Evolutionary conservation across 1,140 invertebrate genomes (phyloP).

Genomic region (Wasmannia auropunctata): DNA sequence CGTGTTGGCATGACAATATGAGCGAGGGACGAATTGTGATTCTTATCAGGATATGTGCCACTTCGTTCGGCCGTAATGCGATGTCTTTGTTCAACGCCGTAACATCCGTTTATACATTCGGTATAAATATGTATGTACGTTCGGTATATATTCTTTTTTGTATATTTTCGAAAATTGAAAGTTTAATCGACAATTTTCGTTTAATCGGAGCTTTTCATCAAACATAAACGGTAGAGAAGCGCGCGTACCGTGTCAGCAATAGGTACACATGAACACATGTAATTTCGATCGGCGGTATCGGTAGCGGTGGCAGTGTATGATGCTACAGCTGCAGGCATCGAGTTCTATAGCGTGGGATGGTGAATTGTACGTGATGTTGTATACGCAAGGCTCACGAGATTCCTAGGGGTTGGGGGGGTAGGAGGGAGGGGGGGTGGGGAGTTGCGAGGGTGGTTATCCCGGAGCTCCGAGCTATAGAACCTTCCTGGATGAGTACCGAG

Average conservation of each 20-base stretch:
- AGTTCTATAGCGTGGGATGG: slow-evolving; percentile 60
- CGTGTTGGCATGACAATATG: slow-evolving; percentile 61
- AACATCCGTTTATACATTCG: background rate
- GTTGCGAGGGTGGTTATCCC: slow-evolving; percentile 75
- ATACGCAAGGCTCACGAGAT: slow-evolving; percentile 78
- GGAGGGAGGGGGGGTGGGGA: background rate
- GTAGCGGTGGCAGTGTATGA: slow-evolving; percentile 73
- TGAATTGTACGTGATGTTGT: slow-evolving; percentile 78
- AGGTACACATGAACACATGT: slow-evolving; percentile 81
- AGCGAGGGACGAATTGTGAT: slow-evolving; percentile 41
- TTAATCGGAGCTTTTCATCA: slow-evolving; percentile 36
- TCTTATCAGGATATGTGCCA: slow-evolving; percentile 41
- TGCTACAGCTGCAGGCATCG: slow-evolving; percentile 68
- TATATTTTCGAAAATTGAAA: slow-evolving; percentile 44
- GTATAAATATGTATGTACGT: background rate
- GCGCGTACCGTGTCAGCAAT: slow-evolving; percentile 71
- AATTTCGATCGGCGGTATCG: slow-evolving; percentile 81
- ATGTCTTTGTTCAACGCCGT: background rate
- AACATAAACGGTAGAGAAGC: slow-evolving; percentile 71
- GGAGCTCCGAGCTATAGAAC: slow-evolving; percentile 79
- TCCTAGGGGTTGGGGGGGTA: slow-evolving; percentile 60
- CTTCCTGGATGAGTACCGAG: slow-evolving; percentile 80
- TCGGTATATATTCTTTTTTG: background rate
- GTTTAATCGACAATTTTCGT: slow-evolving; percentile 5
- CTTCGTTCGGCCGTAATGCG: background rate